Evolutionary conservation across 30 jellyfish, hydroid and myxozoan species (phyloP).

Genomic region (Calvadosia cruxmelitensis): DNA sequence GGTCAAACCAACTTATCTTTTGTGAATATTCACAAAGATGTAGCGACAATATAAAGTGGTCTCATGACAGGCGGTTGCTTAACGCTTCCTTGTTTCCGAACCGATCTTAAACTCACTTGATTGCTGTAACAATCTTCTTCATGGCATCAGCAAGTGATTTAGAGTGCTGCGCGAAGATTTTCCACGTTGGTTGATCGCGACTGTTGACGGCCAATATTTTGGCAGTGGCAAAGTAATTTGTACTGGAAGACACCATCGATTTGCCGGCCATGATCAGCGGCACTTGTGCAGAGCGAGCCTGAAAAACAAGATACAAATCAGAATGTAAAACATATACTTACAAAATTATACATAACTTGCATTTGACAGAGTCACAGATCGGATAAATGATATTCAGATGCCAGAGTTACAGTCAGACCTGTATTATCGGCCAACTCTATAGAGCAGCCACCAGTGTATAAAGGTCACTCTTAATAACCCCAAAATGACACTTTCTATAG

Average conservation of each 20-base stretch:
- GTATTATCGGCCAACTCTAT: no score
- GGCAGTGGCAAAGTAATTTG: conserved; percentile 73
- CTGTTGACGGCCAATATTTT: conserved; percentile 72
- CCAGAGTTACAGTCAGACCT: background rate
- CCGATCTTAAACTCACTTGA: conserved; percentile 85
- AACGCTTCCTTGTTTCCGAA: no score
- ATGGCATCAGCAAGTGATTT: conserved; percentile 91
- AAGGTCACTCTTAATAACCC: no score
- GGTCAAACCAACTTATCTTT: no score
- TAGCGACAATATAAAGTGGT: no score
- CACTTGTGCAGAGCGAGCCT: conserved; percentile 96
- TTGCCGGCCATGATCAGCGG: conserved; percentile 93
- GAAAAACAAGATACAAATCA: background rate
- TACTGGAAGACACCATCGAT: conserved; percentile 89
- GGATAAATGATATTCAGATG: background rate
- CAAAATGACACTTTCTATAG: no score
- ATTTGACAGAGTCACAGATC: background rate
- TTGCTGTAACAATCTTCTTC: conserved; percentile 80
- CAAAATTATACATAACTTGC: background rate
- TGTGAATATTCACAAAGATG: no score
- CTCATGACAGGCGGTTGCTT: no score
- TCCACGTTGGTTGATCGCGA: conserved; percentile 91
- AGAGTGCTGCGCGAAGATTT: conserved; percentile 85
- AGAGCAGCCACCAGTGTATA: no score
- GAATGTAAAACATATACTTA: background rate